phyloP scores from a whole-genome alignment of 2,113 vertebrate genomes.

The Leucoraja erinaceus region DNA sequence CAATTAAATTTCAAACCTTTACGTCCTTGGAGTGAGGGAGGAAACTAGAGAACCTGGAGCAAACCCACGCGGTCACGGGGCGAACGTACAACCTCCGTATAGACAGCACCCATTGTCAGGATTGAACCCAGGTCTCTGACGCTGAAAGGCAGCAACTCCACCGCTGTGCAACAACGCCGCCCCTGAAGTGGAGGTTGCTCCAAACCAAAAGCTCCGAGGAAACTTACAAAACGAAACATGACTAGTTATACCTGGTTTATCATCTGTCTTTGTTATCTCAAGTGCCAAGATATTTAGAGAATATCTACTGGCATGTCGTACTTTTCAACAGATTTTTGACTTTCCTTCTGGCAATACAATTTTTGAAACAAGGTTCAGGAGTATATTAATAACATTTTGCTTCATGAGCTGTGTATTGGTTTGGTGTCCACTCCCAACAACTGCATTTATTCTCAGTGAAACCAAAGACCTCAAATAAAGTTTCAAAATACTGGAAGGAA shows the following conservation, averaged over 20 bases:
- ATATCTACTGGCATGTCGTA: not conserved
- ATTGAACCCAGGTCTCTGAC: no score
- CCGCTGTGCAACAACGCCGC: no score
- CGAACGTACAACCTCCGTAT: no score
- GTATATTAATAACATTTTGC: not conserved
- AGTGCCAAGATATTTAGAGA: not conserved
- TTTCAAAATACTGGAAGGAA: conserved; percentile 6
- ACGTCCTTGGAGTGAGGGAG: no score
- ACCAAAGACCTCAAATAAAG: not conserved
- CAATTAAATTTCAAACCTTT: no score
- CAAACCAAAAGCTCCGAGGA: not conserved
- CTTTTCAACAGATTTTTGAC: not conserved
- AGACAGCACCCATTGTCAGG: no score
- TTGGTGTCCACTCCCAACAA: not conserved
- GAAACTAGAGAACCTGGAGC: no score
- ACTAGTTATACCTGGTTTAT: no score
- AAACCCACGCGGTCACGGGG: no score
- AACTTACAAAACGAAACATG: not conserved
- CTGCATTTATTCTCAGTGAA: not conserved
- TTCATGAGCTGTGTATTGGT: not conserved
- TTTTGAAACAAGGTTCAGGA: not conserved
- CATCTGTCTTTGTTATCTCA: not conserved
- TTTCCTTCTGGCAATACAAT: conserved; percentile 22
- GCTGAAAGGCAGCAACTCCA: no score
- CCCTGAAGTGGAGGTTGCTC: not conserved